phyloP scores from a whole-genome alignment of 1,140 invertebrate species.

The Drosophila guanche region DNA sequence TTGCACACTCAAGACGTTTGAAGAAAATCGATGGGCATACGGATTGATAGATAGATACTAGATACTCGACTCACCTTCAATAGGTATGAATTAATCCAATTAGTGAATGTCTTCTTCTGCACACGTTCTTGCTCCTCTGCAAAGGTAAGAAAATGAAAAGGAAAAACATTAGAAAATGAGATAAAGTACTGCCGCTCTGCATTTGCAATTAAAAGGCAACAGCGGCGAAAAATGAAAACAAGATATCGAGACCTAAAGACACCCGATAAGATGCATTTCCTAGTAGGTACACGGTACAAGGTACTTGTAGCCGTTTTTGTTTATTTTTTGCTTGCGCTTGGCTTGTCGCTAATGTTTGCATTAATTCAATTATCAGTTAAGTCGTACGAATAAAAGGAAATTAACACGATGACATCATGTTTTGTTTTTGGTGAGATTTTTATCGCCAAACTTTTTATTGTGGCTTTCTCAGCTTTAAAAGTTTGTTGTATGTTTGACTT shows the following conservation, averaged over 20 bases:
- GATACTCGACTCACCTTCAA: constrained; percentile 90
- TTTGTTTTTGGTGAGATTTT: constrained; percentile 20
- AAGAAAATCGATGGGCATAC: constrained; percentile 47
- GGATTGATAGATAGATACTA: constrained; percentile 11
- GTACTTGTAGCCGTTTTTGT: constrained; percentile 25
- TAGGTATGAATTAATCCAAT: constrained; percentile 99
- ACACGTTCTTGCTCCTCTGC: constrained; percentile 99
- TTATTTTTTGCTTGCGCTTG: constrained; percentile 16
- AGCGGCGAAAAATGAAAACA: constrained; percentile 30
- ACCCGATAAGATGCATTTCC: constrained; percentile 69
- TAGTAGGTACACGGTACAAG: constrained; percentile 17
- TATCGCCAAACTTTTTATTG: constrained; percentile 25
- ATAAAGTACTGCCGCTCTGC: constrained; percentile 13
- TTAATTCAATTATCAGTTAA: constrained; percentile 76
- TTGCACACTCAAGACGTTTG: constrained; percentile 31
- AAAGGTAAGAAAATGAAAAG: constrained; percentile 84
- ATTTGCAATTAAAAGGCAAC: constrained; percentile 60
- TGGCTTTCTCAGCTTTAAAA: neutral
- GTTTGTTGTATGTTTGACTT: too few relatives aligned
- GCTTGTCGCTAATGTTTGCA: constrained; percentile 55
- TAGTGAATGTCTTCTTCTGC: constrained; percentile 99
- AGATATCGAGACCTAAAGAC: constrained; percentile 58
- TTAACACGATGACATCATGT: constrained; percentile 66
- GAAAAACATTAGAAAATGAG: constrained; percentile 57
- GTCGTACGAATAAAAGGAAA: constrained; percentile 34